A percentile compares a stretch with the other conserved stretches of the same genome.
Conservation (phyloP, 2,797 vertebrate genomes). For the Periophthalmus magnuspinnatus region DNA sequence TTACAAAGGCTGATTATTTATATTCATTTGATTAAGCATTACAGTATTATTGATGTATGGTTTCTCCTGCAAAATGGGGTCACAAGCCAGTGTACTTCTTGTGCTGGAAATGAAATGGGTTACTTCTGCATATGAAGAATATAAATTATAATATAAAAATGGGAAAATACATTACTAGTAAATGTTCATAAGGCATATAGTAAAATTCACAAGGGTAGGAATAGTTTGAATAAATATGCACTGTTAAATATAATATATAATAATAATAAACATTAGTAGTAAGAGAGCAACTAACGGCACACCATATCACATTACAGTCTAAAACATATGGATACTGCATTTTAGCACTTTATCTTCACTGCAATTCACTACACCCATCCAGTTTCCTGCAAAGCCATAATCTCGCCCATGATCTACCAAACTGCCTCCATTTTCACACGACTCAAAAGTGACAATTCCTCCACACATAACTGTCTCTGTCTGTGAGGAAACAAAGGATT, state of each 20-base stretch:
- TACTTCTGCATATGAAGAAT: too few species aligned
- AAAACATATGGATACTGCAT: not conserved
- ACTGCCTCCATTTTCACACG: not conserved
- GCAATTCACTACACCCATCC: slow-evolving; percentile 49
- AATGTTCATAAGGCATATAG: too few species aligned
- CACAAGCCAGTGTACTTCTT: too few species aligned
- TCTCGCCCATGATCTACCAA: slow-evolving; percentile 7
- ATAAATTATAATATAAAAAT: not conserved
- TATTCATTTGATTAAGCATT: too few species aligned
- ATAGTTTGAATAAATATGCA: not conserved
- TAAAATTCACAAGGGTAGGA: not conserved
- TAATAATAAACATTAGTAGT: too few species aligned
- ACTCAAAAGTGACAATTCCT: slow-evolving; percentile 5
- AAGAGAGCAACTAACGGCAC: not conserved
- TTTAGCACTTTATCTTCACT: slow-evolving; percentile 8
- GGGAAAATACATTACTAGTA: not conserved
- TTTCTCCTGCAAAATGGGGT: too few species aligned
- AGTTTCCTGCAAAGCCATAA: slow-evolving; percentile 1
- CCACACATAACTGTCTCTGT: slow-evolving; percentile 5
- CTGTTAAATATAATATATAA: too few species aligned
- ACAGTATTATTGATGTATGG: too few species aligned
- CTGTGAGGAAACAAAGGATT: slow-evolving; percentile 3
- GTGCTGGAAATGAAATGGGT: too few species aligned
- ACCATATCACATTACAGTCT: not conserved
- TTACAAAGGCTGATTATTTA: too few species aligned